Conservation (phyloP, 2,797 vertebrate species). For the Poecilia wingei region DNA sequence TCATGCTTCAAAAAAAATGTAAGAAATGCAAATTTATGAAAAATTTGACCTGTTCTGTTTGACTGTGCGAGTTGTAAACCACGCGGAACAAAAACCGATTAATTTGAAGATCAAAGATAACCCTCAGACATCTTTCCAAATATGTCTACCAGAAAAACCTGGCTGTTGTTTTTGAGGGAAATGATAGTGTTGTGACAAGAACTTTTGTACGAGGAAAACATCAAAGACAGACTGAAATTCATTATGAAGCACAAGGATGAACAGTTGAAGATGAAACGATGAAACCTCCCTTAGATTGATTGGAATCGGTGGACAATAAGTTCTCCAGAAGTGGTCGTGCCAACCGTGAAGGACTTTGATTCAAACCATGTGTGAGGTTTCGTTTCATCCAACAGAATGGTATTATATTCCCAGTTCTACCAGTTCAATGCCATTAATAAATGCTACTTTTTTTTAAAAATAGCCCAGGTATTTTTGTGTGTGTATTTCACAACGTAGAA, state of each 20-base stretch:
- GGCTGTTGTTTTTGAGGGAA: neutral
- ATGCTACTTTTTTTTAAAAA: neutral
- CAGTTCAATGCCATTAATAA: neutral
- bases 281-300: neutral
- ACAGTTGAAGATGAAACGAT: neutral
- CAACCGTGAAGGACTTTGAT: neutral
- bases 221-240: neutral
- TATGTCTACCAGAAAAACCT: neutral
- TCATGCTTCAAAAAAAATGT: neutral
- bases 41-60: neutral
- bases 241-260: neutral
- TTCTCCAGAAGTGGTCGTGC: neutral
- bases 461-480: neutral
- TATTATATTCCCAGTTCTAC: neutral
- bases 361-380: neutral
- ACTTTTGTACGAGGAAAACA: neutral
- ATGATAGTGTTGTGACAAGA: neutral
- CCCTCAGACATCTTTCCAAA: neutral
- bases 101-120: neutral
- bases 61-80: slow-evolving; percentile 1
- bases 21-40: slow-evolving; percentile 4
- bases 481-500: neutral
- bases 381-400: neutral
- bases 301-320: neutral
- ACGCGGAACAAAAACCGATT: neutral